Evolutionary conservation across 2,888 invertebrate species (phyloP).

Genomic region (Parelbella ahira): DNA sequence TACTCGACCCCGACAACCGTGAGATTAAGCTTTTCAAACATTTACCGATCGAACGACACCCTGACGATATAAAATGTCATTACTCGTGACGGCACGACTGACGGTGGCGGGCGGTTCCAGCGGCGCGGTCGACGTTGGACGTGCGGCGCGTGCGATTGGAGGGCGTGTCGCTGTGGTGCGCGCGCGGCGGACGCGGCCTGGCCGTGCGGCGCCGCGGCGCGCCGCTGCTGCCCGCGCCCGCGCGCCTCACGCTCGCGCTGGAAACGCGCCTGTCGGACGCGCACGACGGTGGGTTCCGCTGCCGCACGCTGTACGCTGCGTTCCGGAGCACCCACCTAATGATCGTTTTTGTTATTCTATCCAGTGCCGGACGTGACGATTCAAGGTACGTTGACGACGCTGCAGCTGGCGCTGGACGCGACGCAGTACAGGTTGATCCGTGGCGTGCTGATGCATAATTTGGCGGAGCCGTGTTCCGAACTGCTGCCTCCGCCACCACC

Average conservation of each 20-base stretch:
- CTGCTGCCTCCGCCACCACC: slow-evolving; percentile 38
- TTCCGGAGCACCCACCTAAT: no score
- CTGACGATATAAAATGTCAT: no score
- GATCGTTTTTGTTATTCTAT: background rate
- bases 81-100: no score
- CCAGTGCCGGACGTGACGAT: slow-evolving; percentile 90
- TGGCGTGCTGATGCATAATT: slow-evolving; percentile 92
- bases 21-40: no score
- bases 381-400: slow-evolving; percentile 90
- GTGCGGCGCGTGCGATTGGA: slow-evolving; percentile 86
- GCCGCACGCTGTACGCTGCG: background rate
- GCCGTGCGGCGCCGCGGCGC: slow-evolving; percentile 76
- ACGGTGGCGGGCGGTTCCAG: slow-evolving; percentile 25
- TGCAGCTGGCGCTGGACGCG: slow-evolving; percentile 90
- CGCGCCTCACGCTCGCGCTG: slow-evolving; percentile 88
- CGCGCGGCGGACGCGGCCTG: slow-evolving; percentile 49
- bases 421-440: slow-evolving; percentile 93
- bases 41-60: no score
- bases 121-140: slow-evolving; percentile 82
- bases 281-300: slow-evolving; percentile 61
- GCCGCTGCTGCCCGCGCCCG: slow-evolving; percentile 90
- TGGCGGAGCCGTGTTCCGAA: slow-evolving; percentile 86
- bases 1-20: slow-evolving; percentile 55
- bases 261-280: slow-evolving; percentile 89
- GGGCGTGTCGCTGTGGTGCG: slow-evolving; percentile 89